A percentile compares a stretch with the other conserved stretches of the same genome.
phyloP scores from a whole-genome alignment of 2,888 invertebrate genomes.

The Sisyra nigra region DNA sequence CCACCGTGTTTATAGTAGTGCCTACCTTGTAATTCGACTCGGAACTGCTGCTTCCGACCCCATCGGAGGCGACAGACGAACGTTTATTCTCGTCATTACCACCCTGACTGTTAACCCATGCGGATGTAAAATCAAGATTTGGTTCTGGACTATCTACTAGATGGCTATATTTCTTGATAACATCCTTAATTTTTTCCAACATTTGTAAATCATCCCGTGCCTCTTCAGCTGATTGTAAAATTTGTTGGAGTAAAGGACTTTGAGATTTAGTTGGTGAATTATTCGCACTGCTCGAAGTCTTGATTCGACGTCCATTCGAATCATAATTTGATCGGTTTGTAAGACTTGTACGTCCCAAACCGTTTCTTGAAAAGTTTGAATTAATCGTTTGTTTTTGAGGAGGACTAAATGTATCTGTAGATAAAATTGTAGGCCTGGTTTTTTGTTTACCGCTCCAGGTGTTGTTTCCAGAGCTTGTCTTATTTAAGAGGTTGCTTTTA shows the following conservation, averaged over 20 bases:
- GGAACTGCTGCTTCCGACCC: slow-evolving; percentile 7
- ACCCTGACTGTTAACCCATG: slow-evolving; percentile 58
- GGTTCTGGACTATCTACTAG: slow-evolving; percentile 41
- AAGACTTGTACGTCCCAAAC: slow-evolving; percentile 31
- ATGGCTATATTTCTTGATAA: slow-evolving; percentile 42
- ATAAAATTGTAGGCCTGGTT: slow-evolving; percentile 31
- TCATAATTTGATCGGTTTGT: slow-evolving; percentile 28
- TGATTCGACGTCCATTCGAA: slow-evolving; percentile 30
- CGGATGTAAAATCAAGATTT: slow-evolving; percentile 46
- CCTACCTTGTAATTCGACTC: slow-evolving; percentile 8
- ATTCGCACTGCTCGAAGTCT: slow-evolving; percentile 33
- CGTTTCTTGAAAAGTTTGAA: slow-evolving; percentile 15
- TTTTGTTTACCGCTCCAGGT: slow-evolving; percentile 57
- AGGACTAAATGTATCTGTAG: slow-evolving; percentile 43
- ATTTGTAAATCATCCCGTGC: slow-evolving; percentile 59
- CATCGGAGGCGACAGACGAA: slow-evolving; percentile 7
- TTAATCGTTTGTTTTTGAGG: slow-evolving; percentile 18
- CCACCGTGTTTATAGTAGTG: slow-evolving; percentile 20
- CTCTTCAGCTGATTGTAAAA: slow-evolving; percentile 51
- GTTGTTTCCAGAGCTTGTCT: slow-evolving; percentile 32
- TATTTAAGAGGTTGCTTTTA: slow-evolving; percentile 30
- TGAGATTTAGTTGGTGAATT: slow-evolving; percentile 45
- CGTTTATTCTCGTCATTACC: slow-evolving; percentile 29
- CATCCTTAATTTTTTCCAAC: slow-evolving; percentile 55
- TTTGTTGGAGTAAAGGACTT: slow-evolving; percentile 51